A percentile compares a stretch with the other conserved stretches of the same genome.
These are phyloP conservation scores for Labrus mixtus DNA, from an alignment of 2,113 vertebrate species.

Conservation along the genomic window DNA sequence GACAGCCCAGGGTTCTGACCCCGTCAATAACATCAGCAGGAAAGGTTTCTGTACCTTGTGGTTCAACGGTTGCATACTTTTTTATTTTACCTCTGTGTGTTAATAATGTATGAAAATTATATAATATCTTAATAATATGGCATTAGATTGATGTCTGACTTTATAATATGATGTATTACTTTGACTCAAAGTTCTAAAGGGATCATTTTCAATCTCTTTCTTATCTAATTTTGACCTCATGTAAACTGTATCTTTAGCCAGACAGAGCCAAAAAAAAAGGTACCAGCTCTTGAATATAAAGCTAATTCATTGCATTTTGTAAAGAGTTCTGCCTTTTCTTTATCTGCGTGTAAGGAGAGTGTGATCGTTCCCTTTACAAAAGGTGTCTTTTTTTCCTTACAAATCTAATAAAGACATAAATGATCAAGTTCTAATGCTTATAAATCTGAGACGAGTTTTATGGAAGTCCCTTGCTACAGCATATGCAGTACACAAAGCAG, in stretches of 20 bases:
- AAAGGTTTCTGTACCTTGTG: constrained; percentile 14
- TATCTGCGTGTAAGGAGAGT: neutral
- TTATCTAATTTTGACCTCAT: neutral
- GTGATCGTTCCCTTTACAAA: neutral
- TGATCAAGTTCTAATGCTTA: constrained; percentile 9
- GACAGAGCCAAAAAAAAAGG: neutral
- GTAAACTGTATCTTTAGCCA: neutral
- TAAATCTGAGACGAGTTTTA: constrained; percentile 22
- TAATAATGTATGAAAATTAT: constrained; percentile 42
- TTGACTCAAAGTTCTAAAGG: neutral
- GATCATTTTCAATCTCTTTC: neutral
- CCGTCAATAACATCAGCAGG: constrained; percentile 59
- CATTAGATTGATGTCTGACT: neutral
- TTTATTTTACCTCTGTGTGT: neutral
- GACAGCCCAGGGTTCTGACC: constrained; percentile 83
- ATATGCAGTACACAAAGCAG: constrained; percentile 1
- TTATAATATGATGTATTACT: neutral
- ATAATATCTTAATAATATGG: neutral
- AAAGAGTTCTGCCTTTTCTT: neutral
- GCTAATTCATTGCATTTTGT: neutral
- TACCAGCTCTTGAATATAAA: constrained; percentile 6
- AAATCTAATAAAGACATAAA: constrained; percentile 2
- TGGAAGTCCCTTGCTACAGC: constrained; percentile 35
- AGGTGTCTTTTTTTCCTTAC: neutral
- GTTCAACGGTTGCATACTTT: neutral